Evolutionary conservation across 2,113 vertebrate species (phyloP).

Genomic region (Misgurnus mizolepis): DNA sequence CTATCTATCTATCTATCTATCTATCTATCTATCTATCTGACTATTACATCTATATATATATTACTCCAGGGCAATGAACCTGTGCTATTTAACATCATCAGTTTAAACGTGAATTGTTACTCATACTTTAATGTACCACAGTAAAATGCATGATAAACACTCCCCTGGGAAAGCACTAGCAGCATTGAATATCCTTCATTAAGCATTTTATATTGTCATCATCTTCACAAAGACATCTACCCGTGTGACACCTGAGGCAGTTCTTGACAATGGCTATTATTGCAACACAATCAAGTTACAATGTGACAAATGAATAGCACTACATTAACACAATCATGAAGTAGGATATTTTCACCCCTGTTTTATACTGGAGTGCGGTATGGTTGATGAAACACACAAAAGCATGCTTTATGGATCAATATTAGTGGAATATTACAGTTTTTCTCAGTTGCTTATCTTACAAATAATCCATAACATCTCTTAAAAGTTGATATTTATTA

Average conservation of each 20-base stretch:
- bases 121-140: not conserved
- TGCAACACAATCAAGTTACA: slow-evolving; percentile 32
- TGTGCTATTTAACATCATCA: not conserved
- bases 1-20: not conserved
- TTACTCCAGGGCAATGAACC: not conserved
- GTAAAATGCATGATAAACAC: slow-evolving; percentile 11
- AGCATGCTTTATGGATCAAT: slow-evolving; percentile 43
- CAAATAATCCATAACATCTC: no score
- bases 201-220: slow-evolving; percentile 30
- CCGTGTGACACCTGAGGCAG: slow-evolving; percentile 19
- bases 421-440: slow-evolving; percentile 25
- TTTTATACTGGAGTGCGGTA: slow-evolving; percentile 38
- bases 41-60: no score
- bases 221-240: slow-evolving; percentile 36
- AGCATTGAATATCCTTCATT: not conserved
- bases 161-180: not conserved
- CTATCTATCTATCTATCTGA: not conserved
- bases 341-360: slow-evolving; percentile 45
- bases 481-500: no score
- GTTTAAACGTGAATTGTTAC: not conserved
- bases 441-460: no score
- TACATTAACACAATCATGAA: slow-evolving; percentile 54
- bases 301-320: slow-evolving; percentile 37
- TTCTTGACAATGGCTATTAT: slow-evolving; percentile 41
- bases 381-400: slow-evolving; percentile 24